phyloP scores from a whole-genome alignment of 2,888 invertebrate genomes.

The Lamproptera curius region DNA sequence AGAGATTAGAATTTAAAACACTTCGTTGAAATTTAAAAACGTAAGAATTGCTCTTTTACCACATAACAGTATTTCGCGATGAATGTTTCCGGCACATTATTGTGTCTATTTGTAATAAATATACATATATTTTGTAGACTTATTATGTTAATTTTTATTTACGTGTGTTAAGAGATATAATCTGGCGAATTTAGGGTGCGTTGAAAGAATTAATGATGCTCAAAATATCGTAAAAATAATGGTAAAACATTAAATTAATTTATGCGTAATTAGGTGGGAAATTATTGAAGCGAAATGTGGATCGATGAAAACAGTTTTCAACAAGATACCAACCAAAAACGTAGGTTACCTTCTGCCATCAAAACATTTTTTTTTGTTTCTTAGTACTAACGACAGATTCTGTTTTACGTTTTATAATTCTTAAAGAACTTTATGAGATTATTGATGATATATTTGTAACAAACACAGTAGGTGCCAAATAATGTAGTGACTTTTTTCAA shows the following conservation, averaged over 20 bases:
- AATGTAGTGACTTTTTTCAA: constrained; percentile 56
- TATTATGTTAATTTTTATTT: constrained; percentile 72
- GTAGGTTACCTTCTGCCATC: constrained; percentile 76
- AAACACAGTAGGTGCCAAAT: constrained; percentile 75
- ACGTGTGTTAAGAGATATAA: constrained; percentile 62
- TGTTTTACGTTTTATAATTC: constrained; percentile 41
- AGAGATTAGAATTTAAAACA: constrained; percentile 67
- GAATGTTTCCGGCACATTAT: constrained; percentile 66
- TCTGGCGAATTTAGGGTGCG: constrained; percentile 59
- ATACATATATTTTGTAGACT: constrained; percentile 66
- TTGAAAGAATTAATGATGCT: constrained; percentile 59
- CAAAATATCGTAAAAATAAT: constrained; percentile 57
- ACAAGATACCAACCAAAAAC: constrained; percentile 68
- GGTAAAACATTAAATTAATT: constrained; percentile 38
- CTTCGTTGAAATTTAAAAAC: constrained; percentile 66
- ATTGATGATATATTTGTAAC: constrained; percentile 47
- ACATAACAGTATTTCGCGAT: constrained; percentile 75
- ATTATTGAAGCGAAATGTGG: constrained; percentile 24
- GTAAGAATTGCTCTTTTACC: constrained; percentile 73
- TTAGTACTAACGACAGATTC: constrained; percentile 53
- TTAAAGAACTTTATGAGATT: constrained; percentile 41
- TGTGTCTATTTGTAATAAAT: constrained; percentile 69
- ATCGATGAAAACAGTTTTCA: constrained; percentile 41
- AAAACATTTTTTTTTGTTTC: constrained; percentile 42
- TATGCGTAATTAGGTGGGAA: constrained; percentile 47